A percentile compares a stretch with the other conserved stretches of the same genome.
phyloP scores from a whole-genome alignment of 2,888 invertebrate species.

The Spilosoma lubricipeda region DNA sequence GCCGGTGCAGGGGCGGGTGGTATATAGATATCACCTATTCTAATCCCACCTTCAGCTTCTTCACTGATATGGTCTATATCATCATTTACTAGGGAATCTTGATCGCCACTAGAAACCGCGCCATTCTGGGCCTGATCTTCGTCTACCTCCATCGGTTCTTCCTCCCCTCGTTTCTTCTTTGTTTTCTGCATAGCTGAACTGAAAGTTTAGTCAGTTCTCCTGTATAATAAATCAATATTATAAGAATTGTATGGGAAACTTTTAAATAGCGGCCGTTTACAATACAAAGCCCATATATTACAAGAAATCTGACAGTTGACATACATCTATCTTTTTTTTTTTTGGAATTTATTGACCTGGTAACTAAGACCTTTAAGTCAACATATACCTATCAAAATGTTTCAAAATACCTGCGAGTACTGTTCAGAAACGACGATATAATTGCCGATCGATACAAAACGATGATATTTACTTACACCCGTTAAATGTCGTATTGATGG shows the following conservation, averaged over 20 bases:
- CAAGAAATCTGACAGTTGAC: slow-evolving; percentile 11
- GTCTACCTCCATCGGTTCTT: slow-evolving; percentile 78
- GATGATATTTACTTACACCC: neutral
- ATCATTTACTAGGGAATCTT: slow-evolving; percentile 54
- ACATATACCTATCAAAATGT: slow-evolving; percentile 31
- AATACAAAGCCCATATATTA: slow-evolving; percentile 1
- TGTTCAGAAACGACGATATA: neutral
- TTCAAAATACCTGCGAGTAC: neutral
- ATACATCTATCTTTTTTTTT: too few species aligned
- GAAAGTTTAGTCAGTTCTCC: neutral
- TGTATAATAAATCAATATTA: neutral
- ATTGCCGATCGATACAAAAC: neutral
- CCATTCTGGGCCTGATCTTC: slow-evolving; percentile 53
- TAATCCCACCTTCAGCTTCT: slow-evolving; percentile 90
- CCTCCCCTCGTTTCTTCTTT: slow-evolving; percentile 65
- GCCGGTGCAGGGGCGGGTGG: slow-evolving; percentile 91
- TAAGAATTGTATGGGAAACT: neutral
- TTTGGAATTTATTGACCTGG: too few species aligned
- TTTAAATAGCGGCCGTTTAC: slow-evolving; percentile 21
- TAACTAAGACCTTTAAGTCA: too few species aligned
- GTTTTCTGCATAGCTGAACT: slow-evolving; percentile 62
- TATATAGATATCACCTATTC: slow-evolving; percentile 93
- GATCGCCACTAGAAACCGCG: slow-evolving; percentile 42
- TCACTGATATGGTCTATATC: slow-evolving; percentile 80
- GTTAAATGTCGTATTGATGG: neutral